Evolutionary conservation across 1,140 invertebrate genomes (phyloP).

Genomic region (Pseudomyrmex gracilis): DNA sequence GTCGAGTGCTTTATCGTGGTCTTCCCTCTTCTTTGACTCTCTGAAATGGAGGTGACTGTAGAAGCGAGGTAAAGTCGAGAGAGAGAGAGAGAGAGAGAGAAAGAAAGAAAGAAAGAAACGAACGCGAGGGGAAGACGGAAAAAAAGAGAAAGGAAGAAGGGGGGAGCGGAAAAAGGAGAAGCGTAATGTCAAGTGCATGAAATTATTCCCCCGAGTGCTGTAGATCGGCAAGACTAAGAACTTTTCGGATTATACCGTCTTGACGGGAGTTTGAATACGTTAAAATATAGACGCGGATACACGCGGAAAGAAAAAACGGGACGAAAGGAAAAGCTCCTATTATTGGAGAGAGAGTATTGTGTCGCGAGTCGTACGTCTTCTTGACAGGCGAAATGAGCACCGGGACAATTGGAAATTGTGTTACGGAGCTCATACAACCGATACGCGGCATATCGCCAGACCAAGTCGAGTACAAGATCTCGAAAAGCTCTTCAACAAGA

Average conservation of each 20-base stretch:
- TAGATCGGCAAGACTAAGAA: conserved; percentile 72
- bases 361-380: conserved; percentile 77
- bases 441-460: conserved; percentile 21
- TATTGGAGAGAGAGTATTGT: conserved; percentile 71
- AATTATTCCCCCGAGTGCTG: conserved; percentile 75
- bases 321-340: conserved; percentile 54
- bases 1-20: conserved; percentile 62
- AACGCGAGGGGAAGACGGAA: not conserved
- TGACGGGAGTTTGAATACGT: conserved; percentile 73
- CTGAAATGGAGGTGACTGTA: not conserved
- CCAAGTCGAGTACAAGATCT: not conserved
- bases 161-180: conserved; percentile 46
- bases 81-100: conserved; percentile 17
- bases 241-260: conserved; percentile 66
- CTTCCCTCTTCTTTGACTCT: conserved; percentile 29
- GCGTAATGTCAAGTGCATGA: conserved; percentile 72
- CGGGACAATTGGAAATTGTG: conserved; percentile 77
- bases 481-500: not conserved
- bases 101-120: not conserved
- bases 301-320: conserved; percentile 35
- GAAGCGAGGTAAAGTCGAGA: conserved; percentile 11
- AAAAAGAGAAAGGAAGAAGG: not conserved
- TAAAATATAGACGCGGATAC: conserved; percentile 54
- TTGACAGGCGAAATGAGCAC: conserved; percentile 80
- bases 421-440: conserved; percentile 49